phyloP scores from a whole-genome alignment of 2,113 vertebrate genomes.

The Opisthocomus hoazin region DNA sequence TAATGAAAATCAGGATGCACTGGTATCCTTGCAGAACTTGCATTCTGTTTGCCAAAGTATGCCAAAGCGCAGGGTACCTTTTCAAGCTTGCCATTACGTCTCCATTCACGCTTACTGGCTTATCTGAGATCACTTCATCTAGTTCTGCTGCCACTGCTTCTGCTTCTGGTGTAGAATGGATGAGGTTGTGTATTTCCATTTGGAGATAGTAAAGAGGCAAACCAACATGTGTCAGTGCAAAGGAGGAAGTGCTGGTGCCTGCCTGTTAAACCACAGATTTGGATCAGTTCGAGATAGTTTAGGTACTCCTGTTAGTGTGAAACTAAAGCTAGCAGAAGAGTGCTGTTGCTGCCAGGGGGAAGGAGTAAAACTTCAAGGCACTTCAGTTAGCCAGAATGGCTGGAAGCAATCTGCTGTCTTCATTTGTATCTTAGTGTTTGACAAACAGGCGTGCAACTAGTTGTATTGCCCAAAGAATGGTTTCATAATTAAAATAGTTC shows the following conservation, averaged over 20 bases:
- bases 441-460: background rate
- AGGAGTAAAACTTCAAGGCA: background rate
- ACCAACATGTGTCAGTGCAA: background rate
- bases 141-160: background rate
- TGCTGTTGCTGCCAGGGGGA: background rate
- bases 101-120: accelerated
- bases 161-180: background rate
- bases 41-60: background rate
- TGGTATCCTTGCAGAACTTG: background rate
- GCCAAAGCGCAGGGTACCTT: background rate
- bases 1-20: background rate
- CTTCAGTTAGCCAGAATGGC: background rate
- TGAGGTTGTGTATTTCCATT: background rate
- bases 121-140: background rate
- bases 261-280: background rate
- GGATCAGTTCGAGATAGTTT: background rate
- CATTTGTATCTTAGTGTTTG: background rate
- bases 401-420: background rate
- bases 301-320: background rate
- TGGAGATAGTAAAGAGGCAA: background rate
- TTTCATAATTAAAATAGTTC: background rate
- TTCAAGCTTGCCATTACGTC: background rate
- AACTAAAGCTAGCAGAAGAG: background rate
- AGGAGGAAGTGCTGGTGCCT: background rate
- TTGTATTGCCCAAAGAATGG: background rate